Conservation (phyloP, 1,140 invertebrate genomes). For the Tenebrio molitor region DNA sequence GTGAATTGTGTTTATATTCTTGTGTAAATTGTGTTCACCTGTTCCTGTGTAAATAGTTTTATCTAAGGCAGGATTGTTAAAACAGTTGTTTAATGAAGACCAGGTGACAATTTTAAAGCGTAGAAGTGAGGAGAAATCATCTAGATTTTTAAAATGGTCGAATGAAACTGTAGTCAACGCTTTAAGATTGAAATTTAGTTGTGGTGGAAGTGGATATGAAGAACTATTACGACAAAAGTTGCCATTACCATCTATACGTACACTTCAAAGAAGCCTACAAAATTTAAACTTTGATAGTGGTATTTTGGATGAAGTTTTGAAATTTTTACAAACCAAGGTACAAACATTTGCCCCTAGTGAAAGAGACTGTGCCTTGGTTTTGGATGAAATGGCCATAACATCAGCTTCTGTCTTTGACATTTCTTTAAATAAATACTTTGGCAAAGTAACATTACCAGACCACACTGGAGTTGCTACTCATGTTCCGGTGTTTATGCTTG, state of each 20-base stretch:
- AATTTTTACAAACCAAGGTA: constrained; percentile 47
- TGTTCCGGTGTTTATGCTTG: constrained; percentile 48
- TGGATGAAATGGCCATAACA: constrained; percentile 49
- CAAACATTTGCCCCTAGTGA: constrained; percentile 24
- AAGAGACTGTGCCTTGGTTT: constrained; percentile 45
- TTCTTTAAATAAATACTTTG: constrained; percentile 46
- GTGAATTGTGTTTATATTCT: no score
- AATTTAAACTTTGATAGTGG: constrained; percentile 39
- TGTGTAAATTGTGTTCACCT: no score
- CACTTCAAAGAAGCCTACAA: constrained; percentile 42
- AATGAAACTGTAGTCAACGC: constrained; percentile 17
- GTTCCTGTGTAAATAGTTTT: no score
- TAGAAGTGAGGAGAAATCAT: background rate
- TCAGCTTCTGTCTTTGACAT: constrained; percentile 39
- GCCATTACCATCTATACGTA: constrained; percentile 42
- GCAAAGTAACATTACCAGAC: no score
- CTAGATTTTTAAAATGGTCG: constrained; percentile 43
- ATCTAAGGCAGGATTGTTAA: no score
- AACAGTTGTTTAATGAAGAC: constrained; percentile 28
- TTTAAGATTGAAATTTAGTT: constrained; percentile 45
- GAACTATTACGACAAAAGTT: constrained; percentile 44
- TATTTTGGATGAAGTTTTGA: constrained; percentile 43
- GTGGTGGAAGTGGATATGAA: constrained; percentile 46
- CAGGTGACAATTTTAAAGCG: constrained; percentile 9
- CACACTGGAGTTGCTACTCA: constrained; percentile 48